phyloP scores from a whole-genome alignment of 2,113 vertebrate genomes.

The Etia nguti region DNA sequence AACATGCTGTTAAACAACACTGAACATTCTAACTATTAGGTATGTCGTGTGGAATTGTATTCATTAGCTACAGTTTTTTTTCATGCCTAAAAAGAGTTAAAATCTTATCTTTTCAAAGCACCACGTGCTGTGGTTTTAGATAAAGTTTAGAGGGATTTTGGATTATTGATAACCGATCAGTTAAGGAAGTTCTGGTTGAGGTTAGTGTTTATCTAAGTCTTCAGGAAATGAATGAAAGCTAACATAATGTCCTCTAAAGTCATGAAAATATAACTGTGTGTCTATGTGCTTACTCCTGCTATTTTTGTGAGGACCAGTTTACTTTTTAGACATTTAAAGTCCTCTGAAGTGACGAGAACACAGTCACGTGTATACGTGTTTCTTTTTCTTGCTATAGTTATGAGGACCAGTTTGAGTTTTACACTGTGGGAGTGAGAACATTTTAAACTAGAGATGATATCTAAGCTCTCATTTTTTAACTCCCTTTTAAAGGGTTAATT shows the following conservation, averaged over 20 bases:
- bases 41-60: background rate
- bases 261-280: background rate
- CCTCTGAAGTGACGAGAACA: too few species aligned
- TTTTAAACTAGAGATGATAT: background rate
- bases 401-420: too few species aligned
- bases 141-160: background rate
- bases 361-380: too few species aligned
- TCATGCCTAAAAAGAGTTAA: background rate
- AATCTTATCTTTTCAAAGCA: background rate
- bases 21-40: fast-evolving
- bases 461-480: background rate
- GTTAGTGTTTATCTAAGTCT: background rate
- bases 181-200: background rate
- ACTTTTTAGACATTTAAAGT: too few species aligned
- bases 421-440: background rate
- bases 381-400: too few species aligned
- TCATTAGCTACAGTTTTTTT: background rate
- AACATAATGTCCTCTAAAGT: background rate
- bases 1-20: background rate
- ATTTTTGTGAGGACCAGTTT: background rate
- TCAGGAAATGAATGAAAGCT: background rate
- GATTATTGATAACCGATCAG: background rate
- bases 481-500: background rate
- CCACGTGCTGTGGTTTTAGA: background rate
- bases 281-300: background rate